These are phyloP conservation scores for Terebella lapidaria DNA, from an alignment of 2,888 invertebrate genomes.

Conservation along the genomic window DNA sequence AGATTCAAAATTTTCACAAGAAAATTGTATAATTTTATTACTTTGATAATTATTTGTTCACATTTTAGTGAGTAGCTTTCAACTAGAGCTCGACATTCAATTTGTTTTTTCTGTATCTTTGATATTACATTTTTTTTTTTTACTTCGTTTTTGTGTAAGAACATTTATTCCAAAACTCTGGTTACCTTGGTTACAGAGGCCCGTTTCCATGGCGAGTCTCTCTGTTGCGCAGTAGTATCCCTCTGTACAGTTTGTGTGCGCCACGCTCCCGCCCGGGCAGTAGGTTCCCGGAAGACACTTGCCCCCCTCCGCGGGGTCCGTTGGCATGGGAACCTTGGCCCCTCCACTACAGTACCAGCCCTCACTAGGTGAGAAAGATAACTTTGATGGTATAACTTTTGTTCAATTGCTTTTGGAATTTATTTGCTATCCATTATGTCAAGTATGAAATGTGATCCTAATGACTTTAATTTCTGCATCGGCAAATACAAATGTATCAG, in stretches of 20 bases:
- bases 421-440: too few relatives aligned
- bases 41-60: too few relatives aligned
- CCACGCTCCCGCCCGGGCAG: constrained; percentile 41
- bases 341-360: constrained; percentile 45
- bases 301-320: constrained; percentile 36
- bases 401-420: constrained; percentile 8
- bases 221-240: constrained; percentile 39
- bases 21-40: too few relatives aligned
- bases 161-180: too few relatives aligned
- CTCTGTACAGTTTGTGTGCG: constrained; percentile 36
- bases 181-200: constrained; percentile 39
- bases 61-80: too few relatives aligned
- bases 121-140: too few relatives aligned
- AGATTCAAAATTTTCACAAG: neutral
- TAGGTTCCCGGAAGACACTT: constrained; percentile 35
- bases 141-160: too few relatives aligned
- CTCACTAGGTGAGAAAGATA: constrained; percentile 26
- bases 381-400: neutral
- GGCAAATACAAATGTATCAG: too few relatives aligned
- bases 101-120: too few relatives aligned
- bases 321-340: constrained; percentile 36
- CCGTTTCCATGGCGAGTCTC: constrained; percentile 32
- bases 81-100: too few relatives aligned
- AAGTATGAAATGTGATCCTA: too few relatives aligned
- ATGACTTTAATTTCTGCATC: too few relatives aligned